Evolutionary conservation across 2,888 invertebrate genomes (phyloP).

Genomic region (Eupithecia abbreviata): DNA sequence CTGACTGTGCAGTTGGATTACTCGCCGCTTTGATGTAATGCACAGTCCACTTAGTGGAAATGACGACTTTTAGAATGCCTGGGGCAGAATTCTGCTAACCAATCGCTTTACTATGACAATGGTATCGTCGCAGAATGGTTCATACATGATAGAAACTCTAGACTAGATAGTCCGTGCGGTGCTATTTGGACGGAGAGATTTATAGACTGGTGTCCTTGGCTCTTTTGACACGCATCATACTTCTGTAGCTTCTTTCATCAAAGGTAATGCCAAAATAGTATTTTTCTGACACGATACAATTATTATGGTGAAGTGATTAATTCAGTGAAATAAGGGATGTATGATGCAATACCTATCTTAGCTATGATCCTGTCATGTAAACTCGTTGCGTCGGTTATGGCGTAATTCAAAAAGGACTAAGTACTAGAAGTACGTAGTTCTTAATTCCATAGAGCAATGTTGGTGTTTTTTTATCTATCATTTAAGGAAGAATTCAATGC

Average conservation of each 20-base stretch:
- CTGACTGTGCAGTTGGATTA: conserved; percentile 97
- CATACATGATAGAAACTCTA: not conserved
- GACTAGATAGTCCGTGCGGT: not conserved
- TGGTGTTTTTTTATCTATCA: not conserved
- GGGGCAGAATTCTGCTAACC: not conserved
- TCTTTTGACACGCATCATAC: not conserved
- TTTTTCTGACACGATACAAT: not conserved
- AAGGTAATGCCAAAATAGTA: not conserved
- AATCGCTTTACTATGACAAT: not conserved
- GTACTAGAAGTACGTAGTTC: not conserved
- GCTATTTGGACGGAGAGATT: not conserved
- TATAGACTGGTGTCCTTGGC: not conserved
- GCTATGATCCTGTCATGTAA: not conserved
- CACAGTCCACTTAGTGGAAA: conserved; percentile 33
- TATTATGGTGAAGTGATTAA: not conserved
- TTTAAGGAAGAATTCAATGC: not conserved
- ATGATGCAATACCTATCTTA: not conserved
- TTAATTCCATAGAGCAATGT: not conserved
- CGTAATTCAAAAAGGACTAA: not conserved
- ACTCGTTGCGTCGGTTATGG: not conserved
- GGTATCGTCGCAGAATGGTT: not conserved
- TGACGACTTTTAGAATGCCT: conserved; percentile 26
- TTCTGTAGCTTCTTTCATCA: not conserved
- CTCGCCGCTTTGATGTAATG: conserved; percentile 84
- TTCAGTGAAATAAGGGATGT: not conserved